A percentile compares a stretch with the other conserved stretches of the same genome.
Conservation (phyloP, 2,888 invertebrate genomes). For the Xylota segnis region DNA sequence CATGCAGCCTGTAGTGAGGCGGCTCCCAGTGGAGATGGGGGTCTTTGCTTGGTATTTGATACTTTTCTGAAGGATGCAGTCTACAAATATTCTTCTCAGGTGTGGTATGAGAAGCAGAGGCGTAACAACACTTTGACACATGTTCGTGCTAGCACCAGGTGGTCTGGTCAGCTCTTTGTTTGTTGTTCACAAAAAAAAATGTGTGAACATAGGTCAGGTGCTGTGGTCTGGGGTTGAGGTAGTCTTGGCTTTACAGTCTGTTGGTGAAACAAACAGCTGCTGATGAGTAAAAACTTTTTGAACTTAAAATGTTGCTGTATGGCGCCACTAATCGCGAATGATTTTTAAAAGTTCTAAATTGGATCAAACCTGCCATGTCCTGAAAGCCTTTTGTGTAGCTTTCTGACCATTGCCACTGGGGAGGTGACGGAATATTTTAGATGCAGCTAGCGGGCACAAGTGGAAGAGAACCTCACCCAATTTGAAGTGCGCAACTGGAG, state of each 20-base stretch:
- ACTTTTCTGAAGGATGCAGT: constrained; percentile 56
- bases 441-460: too few relatives aligned
- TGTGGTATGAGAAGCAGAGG: constrained; percentile 12
- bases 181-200: not conserved
- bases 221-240: not conserved
- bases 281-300: too few relatives aligned
- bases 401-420: too few relatives aligned
- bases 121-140: constrained; percentile 21
- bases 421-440: too few relatives aligned
- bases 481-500: too few relatives aligned
- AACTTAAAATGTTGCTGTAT: too few relatives aligned
- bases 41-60: constrained; percentile 49
- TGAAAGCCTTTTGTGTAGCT: too few relatives aligned
- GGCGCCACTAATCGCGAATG: too few relatives aligned
- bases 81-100: constrained; percentile 12
- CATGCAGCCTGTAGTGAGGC: not conserved
- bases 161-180: constrained; percentile 45
- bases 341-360: too few relatives aligned
- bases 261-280: not conserved
- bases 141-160: constrained; percentile 14
- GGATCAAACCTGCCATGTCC: too few relatives aligned
- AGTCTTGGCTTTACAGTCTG: not conserved
- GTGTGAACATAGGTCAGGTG: constrained; percentile 33
- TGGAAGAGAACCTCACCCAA: too few relatives aligned
- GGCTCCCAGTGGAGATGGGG: not conserved